phyloP scores from a whole-genome alignment of 1,140 invertebrate species.

The Cydia strobilella region DNA sequence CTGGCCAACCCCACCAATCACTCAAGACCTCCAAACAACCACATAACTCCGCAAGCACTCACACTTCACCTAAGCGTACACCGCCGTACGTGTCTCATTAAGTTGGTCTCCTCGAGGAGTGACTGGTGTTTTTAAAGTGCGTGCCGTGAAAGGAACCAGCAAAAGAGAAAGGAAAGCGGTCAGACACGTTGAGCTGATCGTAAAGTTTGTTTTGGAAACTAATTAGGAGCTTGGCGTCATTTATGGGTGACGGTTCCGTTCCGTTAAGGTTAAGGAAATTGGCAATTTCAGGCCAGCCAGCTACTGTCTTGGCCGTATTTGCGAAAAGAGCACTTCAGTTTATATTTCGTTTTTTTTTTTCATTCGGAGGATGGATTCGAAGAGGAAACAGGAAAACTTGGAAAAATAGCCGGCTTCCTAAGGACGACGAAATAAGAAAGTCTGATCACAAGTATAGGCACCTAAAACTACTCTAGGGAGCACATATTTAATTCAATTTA shows the following conservation, averaged over 20 bases:
- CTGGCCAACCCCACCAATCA: slow-evolving; percentile 13
- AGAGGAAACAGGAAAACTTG: no score
- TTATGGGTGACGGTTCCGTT: not conserved
- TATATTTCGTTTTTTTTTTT: no score
- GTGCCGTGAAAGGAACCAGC: slow-evolving; percentile 49
- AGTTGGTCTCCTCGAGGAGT: slow-evolving; percentile 35
- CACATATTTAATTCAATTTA: no score
- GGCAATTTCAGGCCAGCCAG: not conserved
- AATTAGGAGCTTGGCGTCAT: slow-evolving; percentile 16
- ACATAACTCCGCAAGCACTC: slow-evolving; percentile 17
- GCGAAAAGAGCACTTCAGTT: no score
- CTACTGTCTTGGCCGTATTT: not conserved
- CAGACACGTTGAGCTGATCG: slow-evolving; percentile 11
- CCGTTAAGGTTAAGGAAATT: slow-evolving; percentile 1
- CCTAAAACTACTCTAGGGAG: no score
- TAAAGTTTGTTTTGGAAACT: slow-evolving; percentile 27
- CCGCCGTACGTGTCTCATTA: slow-evolving; percentile 35
- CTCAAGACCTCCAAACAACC: slow-evolving; percentile 14
- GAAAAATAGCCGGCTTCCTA: no score
- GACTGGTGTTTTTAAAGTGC: slow-evolving; percentile 40
- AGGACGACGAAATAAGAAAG: no score
- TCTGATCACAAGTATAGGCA: no score
- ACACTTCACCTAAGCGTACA: not conserved
- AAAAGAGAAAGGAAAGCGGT: slow-evolving; percentile 51
- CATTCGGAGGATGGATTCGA: no score